phyloP scores from a whole-genome alignment of 2,888 invertebrate genomes.

The Ennomos erosarius region DNA sequence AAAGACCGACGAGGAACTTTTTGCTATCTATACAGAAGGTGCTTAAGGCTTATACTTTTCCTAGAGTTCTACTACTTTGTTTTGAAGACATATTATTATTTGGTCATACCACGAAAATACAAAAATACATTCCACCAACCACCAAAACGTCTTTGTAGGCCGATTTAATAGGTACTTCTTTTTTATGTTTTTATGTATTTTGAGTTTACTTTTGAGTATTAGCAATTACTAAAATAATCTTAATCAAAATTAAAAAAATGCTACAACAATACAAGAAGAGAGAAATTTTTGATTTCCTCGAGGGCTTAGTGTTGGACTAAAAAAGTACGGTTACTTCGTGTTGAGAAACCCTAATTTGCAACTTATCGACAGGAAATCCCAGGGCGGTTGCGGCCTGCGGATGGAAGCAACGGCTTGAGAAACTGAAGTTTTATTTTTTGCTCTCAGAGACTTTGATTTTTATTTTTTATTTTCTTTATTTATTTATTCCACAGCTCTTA shows the following conservation, averaged over 20 bases:
- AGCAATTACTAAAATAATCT: no score
- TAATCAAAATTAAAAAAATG: no score
- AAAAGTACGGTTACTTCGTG: slow-evolving; percentile 5
- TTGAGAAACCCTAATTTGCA: slow-evolving; percentile 20
- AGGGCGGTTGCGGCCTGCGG: slow-evolving; percentile 6
- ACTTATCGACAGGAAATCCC: slow-evolving; percentile 26
- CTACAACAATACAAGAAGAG: no score
- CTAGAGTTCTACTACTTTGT: slow-evolving; percentile 32
- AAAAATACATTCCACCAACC: no score
- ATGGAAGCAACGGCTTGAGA: slow-evolving; percentile 11
- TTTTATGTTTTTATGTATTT: background rate
- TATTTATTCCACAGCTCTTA: no score
- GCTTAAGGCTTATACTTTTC: slow-evolving; percentile 19
- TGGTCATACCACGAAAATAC: background rate
- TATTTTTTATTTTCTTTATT: no score
- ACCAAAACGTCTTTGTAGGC: no score
- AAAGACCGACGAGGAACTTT: slow-evolving; percentile 33
- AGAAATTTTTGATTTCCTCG: background rate
- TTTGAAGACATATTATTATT: slow-evolving; percentile 31
- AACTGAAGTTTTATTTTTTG: slow-evolving; percentile 8
- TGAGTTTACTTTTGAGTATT: background rate
- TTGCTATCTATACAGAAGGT: slow-evolving; percentile 27
- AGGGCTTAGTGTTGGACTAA: background rate
- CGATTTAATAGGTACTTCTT: slow-evolving; percentile 20
- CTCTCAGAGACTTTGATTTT: background rate